Percentiles rank a stretch among this genome's conserved stretches.
phyloP scores from a whole-genome alignment of 2,888 invertebrate species.

The Sarcophaga carnaria region DNA sequence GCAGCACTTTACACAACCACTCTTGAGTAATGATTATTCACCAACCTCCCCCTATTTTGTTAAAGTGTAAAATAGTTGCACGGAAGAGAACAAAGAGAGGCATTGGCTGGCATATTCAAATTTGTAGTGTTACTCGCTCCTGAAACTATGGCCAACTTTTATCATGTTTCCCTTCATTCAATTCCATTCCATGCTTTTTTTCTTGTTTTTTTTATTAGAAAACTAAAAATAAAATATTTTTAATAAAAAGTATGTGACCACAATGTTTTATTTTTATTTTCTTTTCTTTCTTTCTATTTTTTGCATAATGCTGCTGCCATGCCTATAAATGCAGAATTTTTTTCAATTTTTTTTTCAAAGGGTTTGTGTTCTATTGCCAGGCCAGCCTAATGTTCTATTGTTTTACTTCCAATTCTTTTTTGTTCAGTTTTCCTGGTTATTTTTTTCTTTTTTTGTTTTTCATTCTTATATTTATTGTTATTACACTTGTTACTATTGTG shows the following conservation, averaged over 20 bases:
- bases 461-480: slow-evolving; percentile 54
- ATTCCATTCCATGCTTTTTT: background rate
- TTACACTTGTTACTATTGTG: slow-evolving; percentile 45
- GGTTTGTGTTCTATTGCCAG: background rate
- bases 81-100: background rate
- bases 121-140: slow-evolving; percentile 15
- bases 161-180: background rate
- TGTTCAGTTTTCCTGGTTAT: background rate
- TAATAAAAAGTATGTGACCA: slow-evolving; percentile 28
- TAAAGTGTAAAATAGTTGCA: background rate
- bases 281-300: background rate
- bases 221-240: slow-evolving; percentile 1
- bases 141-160: slow-evolving; percentile 47
- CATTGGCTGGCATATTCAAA: background rate
- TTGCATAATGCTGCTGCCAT: slow-evolving; percentile 34
- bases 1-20: background rate
- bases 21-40: background rate
- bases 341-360: slow-evolving; percentile 27
- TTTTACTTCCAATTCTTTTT: background rate
- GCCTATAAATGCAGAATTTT: slow-evolving; percentile 42
- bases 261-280: background rate
- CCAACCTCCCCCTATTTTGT: background rate
- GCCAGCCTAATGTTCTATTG: slow-evolving; percentile 22
- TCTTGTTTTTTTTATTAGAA: slow-evolving; percentile 6
- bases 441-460: slow-evolving; percentile 10